Evolutionary conservation across 1,140 invertebrate genomes (phyloP).

Genomic region (Drosophila nasuta): DNA sequence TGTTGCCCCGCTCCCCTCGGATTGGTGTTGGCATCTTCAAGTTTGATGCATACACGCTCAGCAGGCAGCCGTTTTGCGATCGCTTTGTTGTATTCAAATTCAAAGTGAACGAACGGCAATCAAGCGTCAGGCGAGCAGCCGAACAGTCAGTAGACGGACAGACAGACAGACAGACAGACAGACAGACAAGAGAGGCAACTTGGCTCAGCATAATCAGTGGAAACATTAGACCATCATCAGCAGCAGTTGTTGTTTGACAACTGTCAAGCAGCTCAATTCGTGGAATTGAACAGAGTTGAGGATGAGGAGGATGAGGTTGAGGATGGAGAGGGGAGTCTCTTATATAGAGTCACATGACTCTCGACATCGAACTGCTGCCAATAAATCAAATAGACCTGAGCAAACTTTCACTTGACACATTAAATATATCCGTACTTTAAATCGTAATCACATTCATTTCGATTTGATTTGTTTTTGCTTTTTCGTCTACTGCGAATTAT

Average conservation of each 20-base stretch:
- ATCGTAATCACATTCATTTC: background rate
- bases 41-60: background rate
- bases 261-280: background rate
- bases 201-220: conserved; percentile 41
- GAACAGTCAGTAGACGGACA: background rate
- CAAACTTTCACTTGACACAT: conserved; percentile 36
- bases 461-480: background rate
- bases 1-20: background rate
- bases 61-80: conserved; percentile 31
- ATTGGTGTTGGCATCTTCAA: background rate
- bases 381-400: conserved; percentile 37
- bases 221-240: conserved; percentile 18
- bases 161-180: background rate
- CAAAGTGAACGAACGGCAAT: conserved; percentile 1
- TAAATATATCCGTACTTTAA: background rate
- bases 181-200: conserved; percentile 6
- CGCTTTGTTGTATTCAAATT: conserved; percentile 31
- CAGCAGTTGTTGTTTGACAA: conserved; percentile 17
- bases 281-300: no score
- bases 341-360: conserved; percentile 29
- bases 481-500: conserved; percentile 10
- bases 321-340: no score
- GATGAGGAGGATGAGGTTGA: no score
- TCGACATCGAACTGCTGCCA: conserved; percentile 12
- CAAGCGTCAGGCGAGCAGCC: no score